A percentile compares a stretch with the other conserved stretches of the same genome.
phyloP scores from a whole-genome alignment of 2,797 vertebrate genomes.

The Falco concolor region DNA sequence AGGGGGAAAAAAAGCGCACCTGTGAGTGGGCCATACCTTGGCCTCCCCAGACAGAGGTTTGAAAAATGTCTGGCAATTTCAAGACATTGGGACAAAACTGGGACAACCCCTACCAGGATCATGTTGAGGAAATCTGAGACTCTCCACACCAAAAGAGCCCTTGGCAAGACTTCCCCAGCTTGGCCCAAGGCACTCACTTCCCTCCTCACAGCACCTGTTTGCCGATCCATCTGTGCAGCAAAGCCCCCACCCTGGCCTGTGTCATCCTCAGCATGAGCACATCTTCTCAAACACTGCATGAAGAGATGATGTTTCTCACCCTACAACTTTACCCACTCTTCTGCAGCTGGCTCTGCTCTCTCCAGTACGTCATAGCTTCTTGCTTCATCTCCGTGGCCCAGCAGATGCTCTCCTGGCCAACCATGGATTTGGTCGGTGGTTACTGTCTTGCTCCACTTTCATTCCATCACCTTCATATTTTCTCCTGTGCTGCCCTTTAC shows the following conservation, averaged over 20 bases:
- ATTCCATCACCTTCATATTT: not conserved
- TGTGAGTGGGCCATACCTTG: not conserved
- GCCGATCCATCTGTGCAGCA: not conserved
- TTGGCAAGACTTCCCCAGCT: not conserved
- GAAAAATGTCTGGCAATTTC: not conserved
- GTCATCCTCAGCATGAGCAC: rapidly evolving
- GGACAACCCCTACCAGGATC: not conserved
- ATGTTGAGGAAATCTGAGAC: not conserved
- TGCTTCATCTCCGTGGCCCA: not conserved
- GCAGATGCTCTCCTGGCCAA: not conserved
- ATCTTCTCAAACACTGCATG: not conserved
- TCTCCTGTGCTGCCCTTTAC: not conserved
- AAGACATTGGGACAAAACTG: not conserved
- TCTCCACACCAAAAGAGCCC: rapidly evolving
- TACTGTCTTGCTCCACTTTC: not conserved
- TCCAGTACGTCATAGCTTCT: not conserved
- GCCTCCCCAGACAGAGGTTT: not conserved
- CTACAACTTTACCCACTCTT: not conserved
- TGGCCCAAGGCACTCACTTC: not conserved
- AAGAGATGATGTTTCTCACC: not conserved
- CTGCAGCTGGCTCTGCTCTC: not conserved
- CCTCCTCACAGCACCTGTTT: not conserved
- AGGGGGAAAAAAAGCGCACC: not conserved
- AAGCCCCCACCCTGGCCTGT: not conserved
- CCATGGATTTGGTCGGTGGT: not conserved